These are phyloP conservation scores for Apodemus agrarius DNA, from an alignment of 2,797 vertebrate genomes.

Conservation along the genomic window DNA sequence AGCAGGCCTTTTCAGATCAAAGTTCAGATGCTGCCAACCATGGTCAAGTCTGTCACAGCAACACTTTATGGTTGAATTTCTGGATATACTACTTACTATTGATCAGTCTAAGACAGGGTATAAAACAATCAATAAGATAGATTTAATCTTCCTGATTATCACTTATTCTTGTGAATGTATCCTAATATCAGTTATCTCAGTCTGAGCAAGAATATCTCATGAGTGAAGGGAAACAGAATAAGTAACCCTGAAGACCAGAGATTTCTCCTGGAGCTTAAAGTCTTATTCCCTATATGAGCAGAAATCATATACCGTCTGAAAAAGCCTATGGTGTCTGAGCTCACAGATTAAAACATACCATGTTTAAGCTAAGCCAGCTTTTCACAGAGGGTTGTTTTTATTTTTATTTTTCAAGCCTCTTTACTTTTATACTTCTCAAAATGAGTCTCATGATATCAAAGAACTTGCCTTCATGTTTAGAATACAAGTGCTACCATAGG, in stretches of 20 bases:
- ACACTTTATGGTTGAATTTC: background rate
- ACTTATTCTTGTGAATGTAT: background rate
- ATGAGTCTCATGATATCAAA: background rate
- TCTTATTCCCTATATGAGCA: background rate
- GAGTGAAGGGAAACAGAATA: background rate
- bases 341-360: background rate
- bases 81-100: background rate
- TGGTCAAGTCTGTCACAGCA: background rate
- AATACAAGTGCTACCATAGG: background rate
- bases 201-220: background rate
- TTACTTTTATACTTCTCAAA: background rate
- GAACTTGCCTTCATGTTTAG: background rate
- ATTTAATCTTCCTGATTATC: background rate
- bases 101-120: background rate
- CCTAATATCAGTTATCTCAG: background rate
- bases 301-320: background rate
- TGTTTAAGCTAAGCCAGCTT: background rate
- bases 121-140: background rate
- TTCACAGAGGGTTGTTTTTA: background rate
- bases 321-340: background rate
- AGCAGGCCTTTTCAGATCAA: background rate
- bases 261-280: background rate
- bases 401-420: background rate
- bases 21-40: background rate
- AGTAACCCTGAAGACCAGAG: background rate